Evolutionary conservation across 2,888 invertebrate species (phyloP).

Genomic region (Hymenopus coronatus): DNA sequence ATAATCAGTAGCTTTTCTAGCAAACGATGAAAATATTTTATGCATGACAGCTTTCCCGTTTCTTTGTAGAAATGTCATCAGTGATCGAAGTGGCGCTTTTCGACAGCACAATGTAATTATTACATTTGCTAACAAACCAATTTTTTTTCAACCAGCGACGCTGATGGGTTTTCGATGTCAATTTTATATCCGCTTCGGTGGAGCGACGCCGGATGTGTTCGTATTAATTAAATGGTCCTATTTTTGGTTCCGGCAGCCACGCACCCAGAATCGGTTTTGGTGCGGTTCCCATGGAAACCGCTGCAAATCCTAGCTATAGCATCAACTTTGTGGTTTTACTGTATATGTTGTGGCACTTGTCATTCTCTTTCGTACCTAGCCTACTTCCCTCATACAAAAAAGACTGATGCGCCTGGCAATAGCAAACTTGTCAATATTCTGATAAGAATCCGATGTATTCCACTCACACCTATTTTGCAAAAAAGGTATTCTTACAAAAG

Average conservation of each 20-base stretch:
- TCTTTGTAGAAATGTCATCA: neutral
- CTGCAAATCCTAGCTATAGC: neutral
- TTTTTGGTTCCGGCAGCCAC: neutral
- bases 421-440: too few relatives aligned
- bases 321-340: neutral
- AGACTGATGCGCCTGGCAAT: too few relatives aligned
- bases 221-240: neutral
- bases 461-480: too few relatives aligned
- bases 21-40: too few relatives aligned
- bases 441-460: too few relatives aligned
- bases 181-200: neutral
- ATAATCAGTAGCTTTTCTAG: too few relatives aligned
- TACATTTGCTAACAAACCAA: neutral
- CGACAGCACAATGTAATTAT: neutral
- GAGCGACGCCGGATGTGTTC: neutral
- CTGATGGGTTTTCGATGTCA: neutral
- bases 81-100: neutral
- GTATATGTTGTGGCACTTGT: neutral
- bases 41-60: neutral
- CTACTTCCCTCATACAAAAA: neutral
- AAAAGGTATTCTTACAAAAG: too few relatives aligned
- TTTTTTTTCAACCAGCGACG: neutral
- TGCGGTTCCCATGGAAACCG: neutral
- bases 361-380: neutral
- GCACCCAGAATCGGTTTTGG: neutral